Conservation (phyloP, 2,888 invertebrate species). For the Ditylenchus weischeri region DNA sequence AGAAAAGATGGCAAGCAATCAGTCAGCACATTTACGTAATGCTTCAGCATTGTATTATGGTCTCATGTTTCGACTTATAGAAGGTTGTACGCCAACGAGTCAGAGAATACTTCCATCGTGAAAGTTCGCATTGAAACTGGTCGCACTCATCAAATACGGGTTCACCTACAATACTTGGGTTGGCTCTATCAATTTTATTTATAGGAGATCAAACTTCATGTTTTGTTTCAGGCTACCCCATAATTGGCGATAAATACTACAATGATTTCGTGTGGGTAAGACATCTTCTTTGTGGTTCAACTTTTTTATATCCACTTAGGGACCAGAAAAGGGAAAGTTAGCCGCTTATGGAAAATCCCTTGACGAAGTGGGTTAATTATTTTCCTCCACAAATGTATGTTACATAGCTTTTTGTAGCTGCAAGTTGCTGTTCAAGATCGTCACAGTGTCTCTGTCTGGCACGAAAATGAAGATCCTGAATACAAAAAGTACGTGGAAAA, state of each 20-base stretch:
- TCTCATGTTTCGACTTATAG: constrained; percentile 61
- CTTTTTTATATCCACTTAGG: constrained; percentile 63
- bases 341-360: constrained; percentile 69
- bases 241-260: constrained; percentile 93
- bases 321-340: constrained; percentile 83
- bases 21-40: constrained; percentile 24
- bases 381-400: neutral
- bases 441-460: constrained; percentile 37
- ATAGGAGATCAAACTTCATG: neutral
- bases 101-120: constrained; percentile 78
- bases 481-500: constrained; percentile 43
- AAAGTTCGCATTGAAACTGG: constrained; percentile 91
- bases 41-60: constrained; percentile 22
- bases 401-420: constrained; percentile 13
- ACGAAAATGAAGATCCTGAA: constrained; percentile 44
- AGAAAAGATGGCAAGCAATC: constrained; percentile 72
- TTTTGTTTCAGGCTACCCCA: constrained; percentile 76
- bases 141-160: constrained; percentile 96
- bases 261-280: constrained; percentile 70
- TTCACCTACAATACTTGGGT: constrained; percentile 96
- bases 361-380: constrained; percentile 30
- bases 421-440: constrained; percentile 13
- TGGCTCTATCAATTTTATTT: constrained; percentile 17
- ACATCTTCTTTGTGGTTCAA: no score
- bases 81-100: constrained; percentile 78